A percentile compares a stretch with the other conserved stretches of the same genome.
These are phyloP conservation scores for Masnerella sp. DNA, from an alignment of 2,888 invertebrate genomes.

Conservation along the genomic window DNA sequence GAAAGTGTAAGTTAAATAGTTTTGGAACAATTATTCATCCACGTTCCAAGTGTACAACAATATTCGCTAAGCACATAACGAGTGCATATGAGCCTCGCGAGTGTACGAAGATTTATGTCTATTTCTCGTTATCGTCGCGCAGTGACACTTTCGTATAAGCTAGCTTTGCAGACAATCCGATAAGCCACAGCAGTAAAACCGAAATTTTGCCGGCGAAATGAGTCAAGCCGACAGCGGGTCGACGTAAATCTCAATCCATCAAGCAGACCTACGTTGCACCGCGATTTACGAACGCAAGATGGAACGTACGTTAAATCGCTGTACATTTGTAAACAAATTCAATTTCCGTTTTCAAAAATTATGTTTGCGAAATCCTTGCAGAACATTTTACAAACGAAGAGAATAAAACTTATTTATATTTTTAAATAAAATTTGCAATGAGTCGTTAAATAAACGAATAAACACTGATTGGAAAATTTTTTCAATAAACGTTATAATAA, in stretches of 20 bases:
- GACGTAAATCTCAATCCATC: constrained; percentile 48
- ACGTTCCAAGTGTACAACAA: constrained; percentile 16
- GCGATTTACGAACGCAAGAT: constrained; percentile 14
- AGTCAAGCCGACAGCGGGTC: constrained; percentile 34
- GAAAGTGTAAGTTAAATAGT: no score
- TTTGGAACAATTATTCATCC: background rate
- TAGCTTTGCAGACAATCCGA: constrained; percentile 62
- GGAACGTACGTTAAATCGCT: constrained; percentile 11
- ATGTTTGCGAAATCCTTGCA: no score
- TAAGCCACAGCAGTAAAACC: constrained; percentile 67
- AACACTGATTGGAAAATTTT: no score
- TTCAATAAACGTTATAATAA: no score
- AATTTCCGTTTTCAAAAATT: no score
- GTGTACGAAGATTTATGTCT: constrained; percentile 69
- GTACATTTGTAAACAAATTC: constrained; percentile 22
- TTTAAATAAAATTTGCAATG: no score
- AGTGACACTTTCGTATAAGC: constrained; percentile 63
- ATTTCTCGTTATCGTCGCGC: constrained; percentile 67
- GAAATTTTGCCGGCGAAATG: constrained; percentile 64
- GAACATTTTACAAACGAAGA: no score
- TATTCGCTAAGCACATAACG: constrained; percentile 37
- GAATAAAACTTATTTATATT: no score
- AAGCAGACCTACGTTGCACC: constrained; percentile 4
- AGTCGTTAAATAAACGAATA: no score
- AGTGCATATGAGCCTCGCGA: no score